These are phyloP conservation scores for Tetragnatha versicolor DNA, from an alignment of 1,140 invertebrate species.

Conservation along the genomic window DNA sequence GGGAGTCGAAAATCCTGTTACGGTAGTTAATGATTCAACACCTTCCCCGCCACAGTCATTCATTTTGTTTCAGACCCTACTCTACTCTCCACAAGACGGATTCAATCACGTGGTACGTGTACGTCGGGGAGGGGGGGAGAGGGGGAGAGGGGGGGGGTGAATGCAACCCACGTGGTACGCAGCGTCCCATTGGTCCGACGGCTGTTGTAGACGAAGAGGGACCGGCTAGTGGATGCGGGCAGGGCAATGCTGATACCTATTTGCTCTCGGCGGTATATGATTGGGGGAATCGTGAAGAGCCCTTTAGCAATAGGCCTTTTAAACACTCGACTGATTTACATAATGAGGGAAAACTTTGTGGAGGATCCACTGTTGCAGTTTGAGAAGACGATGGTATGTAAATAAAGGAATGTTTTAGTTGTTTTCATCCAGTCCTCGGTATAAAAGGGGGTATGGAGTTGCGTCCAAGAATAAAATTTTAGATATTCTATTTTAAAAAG, in stretches of 20 bases:
- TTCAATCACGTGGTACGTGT: conserved; percentile 28
- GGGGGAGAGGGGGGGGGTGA: neutral
- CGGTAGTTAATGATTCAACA: conserved; percentile 55
- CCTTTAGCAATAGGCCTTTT: too few species aligned
- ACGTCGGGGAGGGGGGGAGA: neutral
- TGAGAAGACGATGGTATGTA: too few species aligned
- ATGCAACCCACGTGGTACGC: conserved; percentile 41
- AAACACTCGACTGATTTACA: too few species aligned
- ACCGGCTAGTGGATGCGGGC: conserved; percentile 2
- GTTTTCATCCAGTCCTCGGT: too few species aligned
- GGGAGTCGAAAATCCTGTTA: conserved; percentile 55
- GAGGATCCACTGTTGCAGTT: too few species aligned
- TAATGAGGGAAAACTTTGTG: too few species aligned
- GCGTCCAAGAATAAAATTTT: too few species aligned
- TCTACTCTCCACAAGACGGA: conserved; percentile 1
- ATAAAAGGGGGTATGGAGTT: too few species aligned
- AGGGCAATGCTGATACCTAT: neutral
- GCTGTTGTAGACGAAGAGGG: conserved; percentile 35
- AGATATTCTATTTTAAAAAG: too few species aligned
- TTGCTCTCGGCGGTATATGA: neutral
- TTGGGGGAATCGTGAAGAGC: too few species aligned
- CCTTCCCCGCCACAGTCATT: conserved; percentile 51
- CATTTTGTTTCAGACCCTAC: conserved; percentile 46
- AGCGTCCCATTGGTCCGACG: conserved; percentile 24
- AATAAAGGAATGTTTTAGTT: too few species aligned